Evolutionary conservation across 2,113 vertebrate genomes (phyloP).

Genomic region (Himantopus leucocephalus): DNA sequence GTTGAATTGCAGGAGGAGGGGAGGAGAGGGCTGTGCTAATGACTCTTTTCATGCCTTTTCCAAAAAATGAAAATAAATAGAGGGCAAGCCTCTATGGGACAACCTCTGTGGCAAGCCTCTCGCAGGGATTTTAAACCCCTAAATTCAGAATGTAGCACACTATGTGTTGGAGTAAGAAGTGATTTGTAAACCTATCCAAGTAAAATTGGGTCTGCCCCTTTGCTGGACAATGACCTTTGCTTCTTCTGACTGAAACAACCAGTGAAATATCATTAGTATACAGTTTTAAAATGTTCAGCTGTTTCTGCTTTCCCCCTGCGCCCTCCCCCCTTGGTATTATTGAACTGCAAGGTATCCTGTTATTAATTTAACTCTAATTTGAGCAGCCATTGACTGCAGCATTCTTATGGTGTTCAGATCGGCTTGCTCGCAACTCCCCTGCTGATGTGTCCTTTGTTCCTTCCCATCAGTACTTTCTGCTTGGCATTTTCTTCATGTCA

Average conservation of each 20-base stretch:
- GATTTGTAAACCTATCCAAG: not conserved
- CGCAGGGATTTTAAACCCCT: not conserved
- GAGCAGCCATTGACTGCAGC: not conserved
- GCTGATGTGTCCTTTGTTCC: slow-evolving; percentile 13
- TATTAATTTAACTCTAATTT: slow-evolving; percentile 18
- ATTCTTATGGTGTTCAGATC: not conserved
- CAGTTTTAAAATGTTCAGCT: not conserved
- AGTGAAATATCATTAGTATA: not conserved
- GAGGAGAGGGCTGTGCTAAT: not conserved
- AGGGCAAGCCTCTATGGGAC: not conserved
- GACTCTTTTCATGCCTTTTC: not conserved
- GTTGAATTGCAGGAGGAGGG: not conserved
- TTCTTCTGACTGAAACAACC: not conserved
- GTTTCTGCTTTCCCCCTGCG: not conserved
- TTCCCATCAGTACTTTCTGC: not conserved
- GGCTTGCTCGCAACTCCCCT: not conserved
- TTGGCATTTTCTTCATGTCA: slow-evolving; percentile 31
- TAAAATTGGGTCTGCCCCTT: not conserved
- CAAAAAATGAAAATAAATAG: not conserved
- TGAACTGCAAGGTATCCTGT: slow-evolving; percentile 19
- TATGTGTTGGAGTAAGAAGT: not conserved
- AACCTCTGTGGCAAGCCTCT: not conserved
- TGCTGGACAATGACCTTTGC: not conserved
- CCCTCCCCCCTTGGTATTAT: not conserved
- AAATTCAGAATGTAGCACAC: not conserved